These are phyloP conservation scores for Zosterops pallidus DNA, from an alignment of 2,113 vertebrate species.

Conservation along the genomic window DNA sequence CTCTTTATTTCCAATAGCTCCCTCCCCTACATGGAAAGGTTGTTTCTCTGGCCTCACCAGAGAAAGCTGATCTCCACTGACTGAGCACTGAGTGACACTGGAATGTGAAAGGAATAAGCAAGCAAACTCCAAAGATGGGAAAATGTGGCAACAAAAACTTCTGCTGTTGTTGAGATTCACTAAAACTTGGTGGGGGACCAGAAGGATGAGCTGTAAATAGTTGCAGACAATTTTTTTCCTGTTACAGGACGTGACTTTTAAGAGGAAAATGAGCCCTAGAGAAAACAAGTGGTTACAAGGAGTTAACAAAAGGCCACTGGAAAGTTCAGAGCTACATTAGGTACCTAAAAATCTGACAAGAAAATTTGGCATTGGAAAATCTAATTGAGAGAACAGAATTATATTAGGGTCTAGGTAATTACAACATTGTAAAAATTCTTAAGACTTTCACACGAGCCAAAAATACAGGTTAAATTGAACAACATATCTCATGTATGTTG, in stretches of 20 bases:
- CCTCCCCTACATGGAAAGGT: accelerated
- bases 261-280: background rate
- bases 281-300: background rate
- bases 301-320: background rate
- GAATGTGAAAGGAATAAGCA: background rate
- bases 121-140: background rate
- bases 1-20: background rate
- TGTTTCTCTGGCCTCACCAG: background rate
- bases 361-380: background rate
- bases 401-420: background rate
- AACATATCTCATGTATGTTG: background rate
- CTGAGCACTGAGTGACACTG: background rate
- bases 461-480: background rate
- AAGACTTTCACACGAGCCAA: background rate
- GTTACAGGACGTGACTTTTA: background rate
- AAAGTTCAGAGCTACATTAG: background rate
- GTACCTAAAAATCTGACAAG: background rate
- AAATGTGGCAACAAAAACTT: background rate
- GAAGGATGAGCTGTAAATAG: background rate
- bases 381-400: background rate
- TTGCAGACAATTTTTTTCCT: background rate
- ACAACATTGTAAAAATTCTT: background rate
- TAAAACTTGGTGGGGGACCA: background rate
- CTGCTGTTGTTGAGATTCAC: background rate
- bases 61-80: background rate